Conservation (phyloP, 2,888 invertebrate genomes). For the Agonopterix subpropinquella region DNA sequence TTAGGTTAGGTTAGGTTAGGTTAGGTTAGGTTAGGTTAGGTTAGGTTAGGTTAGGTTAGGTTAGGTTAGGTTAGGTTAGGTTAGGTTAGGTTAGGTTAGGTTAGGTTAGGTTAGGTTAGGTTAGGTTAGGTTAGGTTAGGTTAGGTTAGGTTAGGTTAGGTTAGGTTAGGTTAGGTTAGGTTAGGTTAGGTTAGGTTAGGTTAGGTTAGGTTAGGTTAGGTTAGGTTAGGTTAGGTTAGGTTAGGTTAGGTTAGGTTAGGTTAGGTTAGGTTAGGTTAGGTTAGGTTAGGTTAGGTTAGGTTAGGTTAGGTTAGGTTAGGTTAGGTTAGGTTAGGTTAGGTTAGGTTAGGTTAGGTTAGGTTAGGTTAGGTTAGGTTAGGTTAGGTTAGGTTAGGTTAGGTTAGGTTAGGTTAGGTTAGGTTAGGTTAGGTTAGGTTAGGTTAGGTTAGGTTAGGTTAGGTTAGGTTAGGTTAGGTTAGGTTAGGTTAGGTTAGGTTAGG, state of each 20-base stretch:
- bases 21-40: slow-evolving; percentile 6
- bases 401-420: slow-evolving; percentile 8
- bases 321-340: slow-evolving; percentile 12
- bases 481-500: slow-evolving; percentile 10
- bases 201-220: slow-evolving; percentile 16
- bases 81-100: slow-evolving; percentile 2
- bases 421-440: slow-evolving; percentile 5
- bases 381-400: slow-evolving; percentile 14
- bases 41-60: slow-evolving; percentile 7
- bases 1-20: slow-evolving; percentile 8
- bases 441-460: slow-evolving; percentile 4
- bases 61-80: slow-evolving; percentile 3
- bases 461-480: slow-evolving; percentile 8
- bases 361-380: slow-evolving; percentile 15
- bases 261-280: slow-evolving; percentile 8
- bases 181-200: slow-evolving; percentile 16
- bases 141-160: slow-evolving; percentile 13
- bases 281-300: slow-evolving; percentile 8
- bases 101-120: slow-evolving; percentile 7
- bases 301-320: slow-evolving; percentile 11
- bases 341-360: slow-evolving; percentile 16
- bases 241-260: slow-evolving; percentile 13
- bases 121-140: slow-evolving; percentile 11
- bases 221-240: slow-evolving; percentile 16
- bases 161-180: slow-evolving; percentile 16